Conservation (phyloP, 2,888 invertebrate genomes). For the Bombylius discolor region DNA sequence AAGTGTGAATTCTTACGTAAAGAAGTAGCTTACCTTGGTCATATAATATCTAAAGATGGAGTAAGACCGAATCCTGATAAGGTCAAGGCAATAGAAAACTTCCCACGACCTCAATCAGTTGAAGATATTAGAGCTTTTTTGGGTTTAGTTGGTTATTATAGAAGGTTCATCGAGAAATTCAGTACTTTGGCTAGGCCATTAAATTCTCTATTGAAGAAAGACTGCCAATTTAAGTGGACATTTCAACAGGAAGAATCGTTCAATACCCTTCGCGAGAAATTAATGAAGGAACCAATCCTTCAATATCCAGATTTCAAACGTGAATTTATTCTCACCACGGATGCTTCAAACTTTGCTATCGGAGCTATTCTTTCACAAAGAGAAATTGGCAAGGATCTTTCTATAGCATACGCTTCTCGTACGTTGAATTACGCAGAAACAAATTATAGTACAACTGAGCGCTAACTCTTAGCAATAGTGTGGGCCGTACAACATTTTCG, state of each 20-base stretch:
- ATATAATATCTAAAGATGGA: slow-evolving; percentile 19
- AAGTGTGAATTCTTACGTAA: slow-evolving; percentile 18
- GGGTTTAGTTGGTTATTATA: slow-evolving; percentile 22
- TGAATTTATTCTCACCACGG: slow-evolving; percentile 1
- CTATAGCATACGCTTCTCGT: no score
- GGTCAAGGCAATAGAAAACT: slow-evolving; percentile 16
- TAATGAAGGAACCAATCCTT: neutral
- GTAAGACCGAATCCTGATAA: slow-evolving; percentile 19
- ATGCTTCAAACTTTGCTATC: neutral
- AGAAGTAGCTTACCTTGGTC: slow-evolving; percentile 17
- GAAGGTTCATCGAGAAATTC: slow-evolving; percentile 24
- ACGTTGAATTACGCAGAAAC: slow-evolving; percentile 9
- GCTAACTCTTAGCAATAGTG: slow-evolving; percentile 5
- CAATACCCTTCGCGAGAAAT: neutral
- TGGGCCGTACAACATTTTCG: neutral
- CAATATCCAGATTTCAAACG: slow-evolving; percentile 1
- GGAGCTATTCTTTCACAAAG: neutral
- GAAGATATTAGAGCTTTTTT: slow-evolving; percentile 22
- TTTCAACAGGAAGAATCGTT: neutral
- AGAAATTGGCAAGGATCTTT: neutral
- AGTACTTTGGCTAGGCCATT: neutral
- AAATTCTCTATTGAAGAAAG: neutral
- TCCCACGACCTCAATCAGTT: slow-evolving; percentile 14
- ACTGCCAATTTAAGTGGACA: neutral
- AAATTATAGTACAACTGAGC: slow-evolving; percentile 18